A percentile compares a stretch with the other conserved stretches of the same genome.
phyloP scores from a whole-genome alignment of 2,113 vertebrate genomes.

The Ovis canadensis region DNA sequence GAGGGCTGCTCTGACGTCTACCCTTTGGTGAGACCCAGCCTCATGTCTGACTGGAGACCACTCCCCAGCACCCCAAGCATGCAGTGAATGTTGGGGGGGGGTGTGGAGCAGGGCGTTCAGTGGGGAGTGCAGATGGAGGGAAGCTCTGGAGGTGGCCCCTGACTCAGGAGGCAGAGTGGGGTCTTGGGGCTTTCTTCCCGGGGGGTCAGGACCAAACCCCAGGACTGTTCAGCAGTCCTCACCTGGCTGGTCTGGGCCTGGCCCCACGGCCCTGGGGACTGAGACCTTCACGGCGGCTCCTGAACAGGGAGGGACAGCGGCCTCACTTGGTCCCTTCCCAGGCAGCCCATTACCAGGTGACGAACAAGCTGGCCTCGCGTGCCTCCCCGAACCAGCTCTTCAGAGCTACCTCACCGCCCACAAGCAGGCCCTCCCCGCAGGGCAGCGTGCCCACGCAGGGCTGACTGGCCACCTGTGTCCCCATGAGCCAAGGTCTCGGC shows the following conservation, averaged over 20 bases:
- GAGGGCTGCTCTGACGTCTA: background rate
- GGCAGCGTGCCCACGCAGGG: background rate
- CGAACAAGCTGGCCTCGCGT: background rate
- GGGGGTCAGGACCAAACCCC: background rate
- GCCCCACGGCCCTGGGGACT: background rate
- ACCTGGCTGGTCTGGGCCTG: background rate
- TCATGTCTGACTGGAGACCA: background rate
- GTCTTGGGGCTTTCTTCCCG: fast-evolving
- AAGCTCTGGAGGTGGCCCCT: background rate
- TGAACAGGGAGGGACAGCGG: background rate
- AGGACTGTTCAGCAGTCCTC: background rate
- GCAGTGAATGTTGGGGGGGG: background rate
- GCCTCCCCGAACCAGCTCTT: background rate
- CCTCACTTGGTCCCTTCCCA: background rate
- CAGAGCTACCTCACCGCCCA: background rate
- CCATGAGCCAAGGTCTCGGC: fast-evolving
- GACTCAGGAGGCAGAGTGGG: background rate
- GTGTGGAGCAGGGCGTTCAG: background rate
- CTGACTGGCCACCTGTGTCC: background rate
- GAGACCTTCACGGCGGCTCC: fast-evolving
- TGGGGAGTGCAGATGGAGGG: background rate
- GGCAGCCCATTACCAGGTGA: background rate
- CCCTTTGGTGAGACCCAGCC: background rate
- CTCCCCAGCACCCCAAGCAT: fast-evolving
- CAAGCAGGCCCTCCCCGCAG: background rate